Base-by-base conservation (phyloP, 2,113 vertebrate genomes). In the Aspidoscelis tigris region DNA sequence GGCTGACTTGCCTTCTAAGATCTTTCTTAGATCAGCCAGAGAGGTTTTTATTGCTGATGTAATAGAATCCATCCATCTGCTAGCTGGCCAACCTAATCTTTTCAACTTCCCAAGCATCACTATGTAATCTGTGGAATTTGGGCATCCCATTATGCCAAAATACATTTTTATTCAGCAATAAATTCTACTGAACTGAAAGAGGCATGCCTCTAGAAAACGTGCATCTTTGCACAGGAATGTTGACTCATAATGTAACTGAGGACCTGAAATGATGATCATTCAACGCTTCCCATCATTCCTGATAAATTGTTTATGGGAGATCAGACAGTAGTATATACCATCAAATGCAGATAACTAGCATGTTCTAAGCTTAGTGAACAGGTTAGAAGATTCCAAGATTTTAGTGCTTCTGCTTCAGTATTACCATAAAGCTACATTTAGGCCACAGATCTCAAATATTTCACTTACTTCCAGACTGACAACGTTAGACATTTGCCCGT, bases 401-500 rank as follows among this genome's bases (percentile, higher is more conserved):
- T 82, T 14, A 53, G 72, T 39, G 21, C 7, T 70, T 3, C 71
- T 6, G 47, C 71, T 81, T 82, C 72, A 84, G 88, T 87, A 65
- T 61, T 47, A 21, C 39, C 47, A 14, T 80, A 84, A 0, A 2
- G 50, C 72, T 83, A 64, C 76, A n/a, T 21, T 79, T 69, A 21
- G 21, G 26, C 33, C 76, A 70, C 12, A 84, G 9, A 26, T 12
- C 47, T 55, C 85, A 82, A 74, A 90, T 92, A 82, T 82, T 90
- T 83, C 76, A 96, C 98, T 96, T 98, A 99, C 99, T 99, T 99
- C 99, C 99, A 99, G 92, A 99, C 98, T 66, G 97, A 95, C 44
- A 99, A 96, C 0, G 97, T 98, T 89, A 99, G 98, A 91, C 97
- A 98, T 94, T 99, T 99, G 76, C 98, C 98, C 4, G 98, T 96